Evolutionary conservation across 2,888 invertebrate genomes (phyloP).

Genomic region (Tipula unca): DNA sequence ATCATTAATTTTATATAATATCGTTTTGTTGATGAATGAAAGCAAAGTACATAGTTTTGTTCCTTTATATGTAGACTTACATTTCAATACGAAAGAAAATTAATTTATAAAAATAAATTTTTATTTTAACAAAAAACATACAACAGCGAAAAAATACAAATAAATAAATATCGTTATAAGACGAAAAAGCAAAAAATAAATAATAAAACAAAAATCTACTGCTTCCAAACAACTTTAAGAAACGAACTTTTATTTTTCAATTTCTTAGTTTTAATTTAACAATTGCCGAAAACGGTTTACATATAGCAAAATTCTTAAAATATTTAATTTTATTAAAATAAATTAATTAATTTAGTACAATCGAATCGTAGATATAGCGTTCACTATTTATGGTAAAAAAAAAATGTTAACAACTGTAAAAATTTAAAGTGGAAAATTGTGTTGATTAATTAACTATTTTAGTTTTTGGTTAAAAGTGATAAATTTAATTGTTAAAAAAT

Average conservation of each 20-base stretch:
- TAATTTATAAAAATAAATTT: background rate
- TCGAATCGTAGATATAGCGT: background rate
- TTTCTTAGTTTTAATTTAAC: constrained; percentile 3
- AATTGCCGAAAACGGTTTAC: background rate
- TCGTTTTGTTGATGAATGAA: background rate
- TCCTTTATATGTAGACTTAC: background rate
- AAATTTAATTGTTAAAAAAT: background rate
- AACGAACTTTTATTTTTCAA: background rate
- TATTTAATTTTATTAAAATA: background rate
- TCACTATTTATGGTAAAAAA: background rate
- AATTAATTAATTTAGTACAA: background rate
- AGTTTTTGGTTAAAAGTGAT: background rate
- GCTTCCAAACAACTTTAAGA: background rate
- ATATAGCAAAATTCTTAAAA: background rate
- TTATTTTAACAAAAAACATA: background rate
- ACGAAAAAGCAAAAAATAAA: background rate
- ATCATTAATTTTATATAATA: background rate
- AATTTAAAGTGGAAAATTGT: background rate
- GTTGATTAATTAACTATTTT: background rate
- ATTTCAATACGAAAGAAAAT: background rate
- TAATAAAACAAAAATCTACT: background rate
- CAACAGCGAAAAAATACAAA: background rate
- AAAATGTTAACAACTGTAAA: background rate
- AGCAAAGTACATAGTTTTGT: background rate
- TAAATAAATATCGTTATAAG: background rate